A percentile compares a stretch with the other conserved stretches of the same genome.
Evolutionary conservation across 2,888 invertebrate genomes (phyloP).

Genomic region (Andrena marginata): DNA sequence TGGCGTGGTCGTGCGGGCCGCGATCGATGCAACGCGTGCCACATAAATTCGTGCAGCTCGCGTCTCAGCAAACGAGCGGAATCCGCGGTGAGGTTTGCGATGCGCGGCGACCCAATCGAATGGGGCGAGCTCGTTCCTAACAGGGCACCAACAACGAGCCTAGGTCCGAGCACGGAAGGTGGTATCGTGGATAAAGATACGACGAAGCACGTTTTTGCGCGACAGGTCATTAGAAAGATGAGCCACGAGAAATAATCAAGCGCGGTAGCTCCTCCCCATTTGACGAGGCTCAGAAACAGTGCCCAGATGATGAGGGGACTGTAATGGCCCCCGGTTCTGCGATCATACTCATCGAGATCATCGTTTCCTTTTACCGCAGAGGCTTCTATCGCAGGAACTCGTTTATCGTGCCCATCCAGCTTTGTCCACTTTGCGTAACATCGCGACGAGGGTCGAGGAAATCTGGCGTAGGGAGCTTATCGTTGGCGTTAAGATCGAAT

Average conservation of each 20-base stretch:
- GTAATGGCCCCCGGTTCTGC: constrained; percentile 49
- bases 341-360: constrained; percentile 51
- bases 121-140: not conserved
- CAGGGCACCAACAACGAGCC: constrained; percentile 5
- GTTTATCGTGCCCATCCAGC: constrained; percentile 18
- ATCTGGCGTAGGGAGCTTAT: constrained; percentile 12
- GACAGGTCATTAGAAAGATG: constrained; percentile 34
- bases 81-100: constrained; percentile 24
- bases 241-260: constrained; percentile 33
- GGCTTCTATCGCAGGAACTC: constrained; percentile 11
- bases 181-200: constrained; percentile 8
- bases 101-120: not conserved
- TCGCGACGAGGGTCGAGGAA: constrained; percentile 18
- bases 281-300: constrained; percentile 30
- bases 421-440: constrained; percentile 14
- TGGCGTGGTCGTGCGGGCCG: constrained; percentile 41
- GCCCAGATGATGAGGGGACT: constrained; percentile 36
- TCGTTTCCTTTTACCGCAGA: constrained; percentile 23
- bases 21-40: constrained; percentile 62
- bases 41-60: constrained; percentile 62
- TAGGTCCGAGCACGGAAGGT: too few species aligned
- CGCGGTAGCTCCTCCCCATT: constrained; percentile 32
- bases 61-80: constrained; percentile 55
- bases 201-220: constrained; percentile 22
- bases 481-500: not conserved